Base-by-base conservation (phyloP, 2,797 vertebrate species). In the Fringilla coelebs region DNA sequence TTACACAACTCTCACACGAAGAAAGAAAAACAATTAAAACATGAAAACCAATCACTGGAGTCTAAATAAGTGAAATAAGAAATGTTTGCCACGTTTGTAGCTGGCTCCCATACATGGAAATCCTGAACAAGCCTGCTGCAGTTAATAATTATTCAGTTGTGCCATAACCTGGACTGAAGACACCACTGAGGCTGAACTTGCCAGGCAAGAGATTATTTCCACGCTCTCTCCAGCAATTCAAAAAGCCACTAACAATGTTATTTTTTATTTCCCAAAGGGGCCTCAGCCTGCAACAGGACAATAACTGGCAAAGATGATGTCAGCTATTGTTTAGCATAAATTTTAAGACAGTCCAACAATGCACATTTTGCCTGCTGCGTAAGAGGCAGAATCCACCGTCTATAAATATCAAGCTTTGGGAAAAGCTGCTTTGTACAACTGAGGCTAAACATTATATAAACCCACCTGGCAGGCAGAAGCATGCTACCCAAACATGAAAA, bases 321-420 rank as follows among this genome's bases (percentile, higher is more conserved):
- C 93, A 94, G 31, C 67, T 82, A 94, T 91, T 97, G 88, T 95
- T 93, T 67, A 86, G 60, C 32, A 67, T 79, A 71, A 70, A 26
- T 32, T 85, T 93, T 74, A 74, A 88, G 76, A 40, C 43, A 81
- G 14, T 26, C 34, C 74, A 83, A 94, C 85, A 94, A 95, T 51
- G 77, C 63, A 62, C 31, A 73, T 77, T 89, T 66, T 61, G 80
- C 73, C 65, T 73, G 36, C 60, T 85, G 60, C 19, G 29, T 3
- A 2, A 88, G n/a, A 62, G 87, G 63, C 55, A 88, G 52, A 90
- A 88, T 78, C 71, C 86, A 52, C 17, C 17, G 60, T 31, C 88
- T 94, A 70, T 88, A 91, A 91, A 93, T 94, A 95, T 2, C 62
- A 22, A 11, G 28, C 38, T 79, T 73, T 62, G 45, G 63, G 75